These are phyloP conservation scores for Pedicia rivosa DNA, from an alignment of 2,888 invertebrate genomes.

Conservation along the genomic window DNA sequence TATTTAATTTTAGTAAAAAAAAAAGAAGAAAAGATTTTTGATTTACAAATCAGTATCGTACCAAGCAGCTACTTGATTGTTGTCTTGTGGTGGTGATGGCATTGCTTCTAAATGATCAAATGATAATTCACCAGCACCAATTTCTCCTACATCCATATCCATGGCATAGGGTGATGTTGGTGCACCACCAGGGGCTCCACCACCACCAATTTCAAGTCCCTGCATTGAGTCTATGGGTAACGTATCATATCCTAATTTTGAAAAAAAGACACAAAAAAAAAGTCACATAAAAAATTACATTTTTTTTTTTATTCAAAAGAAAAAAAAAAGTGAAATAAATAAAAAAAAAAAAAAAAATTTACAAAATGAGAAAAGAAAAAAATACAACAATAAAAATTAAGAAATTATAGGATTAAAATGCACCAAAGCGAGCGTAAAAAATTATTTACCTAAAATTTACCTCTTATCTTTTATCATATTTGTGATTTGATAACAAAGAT, in stretches of 20 bases:
- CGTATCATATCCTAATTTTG: slow-evolving; percentile 84
- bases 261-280: slow-evolving; percentile 4
- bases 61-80: slow-evolving; percentile 90
- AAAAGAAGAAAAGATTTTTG: too few relatives aligned
- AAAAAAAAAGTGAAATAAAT: not conserved
- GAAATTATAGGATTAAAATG: too few relatives aligned
- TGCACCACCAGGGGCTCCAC: slow-evolving; percentile 27
- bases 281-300: slow-evolving; percentile 7
- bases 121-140: slow-evolving; percentile 54
- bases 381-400: slow-evolving; percentile 1
- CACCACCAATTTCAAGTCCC: slow-evolving; percentile 70
- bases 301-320: too few relatives aligned
- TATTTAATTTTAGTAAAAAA: too few relatives aligned
- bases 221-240: slow-evolving; percentile 96
- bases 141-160: slow-evolving; percentile 77
- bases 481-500: too few relatives aligned
- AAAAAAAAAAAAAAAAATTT: slow-evolving; percentile 1
- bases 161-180: slow-evolving; percentile 51
- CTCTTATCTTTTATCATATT: too few relatives aligned
- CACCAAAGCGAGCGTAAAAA: too few relatives aligned
- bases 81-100: slow-evolving; percentile 72
- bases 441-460: too few relatives aligned
- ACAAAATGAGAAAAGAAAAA: slow-evolving; percentile 1
- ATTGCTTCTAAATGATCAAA: slow-evolving; percentile 66
- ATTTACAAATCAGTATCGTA: slow-evolving; percentile 88